Evolutionary conservation across 2,888 invertebrate species (phyloP).

Genomic region (Omphaloscelis lunosa): DNA sequence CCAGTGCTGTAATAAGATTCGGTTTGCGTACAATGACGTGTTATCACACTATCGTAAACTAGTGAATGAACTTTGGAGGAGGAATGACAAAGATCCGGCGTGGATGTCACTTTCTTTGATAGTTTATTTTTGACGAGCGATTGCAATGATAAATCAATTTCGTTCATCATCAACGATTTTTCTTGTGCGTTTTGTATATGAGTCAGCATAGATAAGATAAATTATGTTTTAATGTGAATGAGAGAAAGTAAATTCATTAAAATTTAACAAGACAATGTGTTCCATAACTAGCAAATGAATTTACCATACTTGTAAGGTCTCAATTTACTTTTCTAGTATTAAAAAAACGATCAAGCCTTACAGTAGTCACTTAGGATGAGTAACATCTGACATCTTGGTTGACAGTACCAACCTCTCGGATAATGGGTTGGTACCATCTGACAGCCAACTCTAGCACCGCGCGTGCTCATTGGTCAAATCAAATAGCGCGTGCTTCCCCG

Average conservation of each 20-base stretch:
- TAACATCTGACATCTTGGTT: no score
- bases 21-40: slow-evolving; percentile 62
- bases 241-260: slow-evolving; percentile 32
- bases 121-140: slow-evolving; percentile 49
- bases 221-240: slow-evolving; percentile 8
- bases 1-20: slow-evolving; percentile 77
- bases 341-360: no score
- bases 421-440: no score
- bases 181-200: slow-evolving; percentile 22
- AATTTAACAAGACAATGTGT: background rate
- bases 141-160: slow-evolving; percentile 41
- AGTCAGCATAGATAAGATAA: background rate
- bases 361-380: no score
- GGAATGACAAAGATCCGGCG: slow-evolving; percentile 57
- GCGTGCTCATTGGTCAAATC: no score
- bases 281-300: background rate
- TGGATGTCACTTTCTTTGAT: slow-evolving; percentile 59
- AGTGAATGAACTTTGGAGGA: slow-evolving; percentile 61
- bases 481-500: no score
- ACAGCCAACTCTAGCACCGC: no score
- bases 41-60: slow-evolving; percentile 68
- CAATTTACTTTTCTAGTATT: slow-evolving; percentile 11
- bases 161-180: slow-evolving; percentile 32
- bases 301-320: background rate
- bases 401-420: no score